phyloP scores from a whole-genome alignment of 2,797 vertebrate genomes.

The Odontamblyopus rebecca region DNA sequence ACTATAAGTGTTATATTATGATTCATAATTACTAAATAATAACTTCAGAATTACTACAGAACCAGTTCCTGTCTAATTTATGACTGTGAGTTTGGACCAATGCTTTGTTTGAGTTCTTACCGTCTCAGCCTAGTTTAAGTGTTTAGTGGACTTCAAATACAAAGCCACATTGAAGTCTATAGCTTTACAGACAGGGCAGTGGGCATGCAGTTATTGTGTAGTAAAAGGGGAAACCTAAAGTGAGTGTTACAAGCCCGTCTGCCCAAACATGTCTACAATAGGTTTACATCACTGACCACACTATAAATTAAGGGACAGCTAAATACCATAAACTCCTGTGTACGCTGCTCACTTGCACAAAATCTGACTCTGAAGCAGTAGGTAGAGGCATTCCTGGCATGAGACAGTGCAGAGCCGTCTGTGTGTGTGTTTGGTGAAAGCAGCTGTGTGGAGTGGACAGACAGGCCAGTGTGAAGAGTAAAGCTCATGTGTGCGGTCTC shows the following conservation, averaged over 20 bases:
- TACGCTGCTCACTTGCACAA: conserved; percentile 6
- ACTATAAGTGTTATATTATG: background rate
- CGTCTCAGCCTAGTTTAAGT: background rate
- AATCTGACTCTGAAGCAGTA: conserved; percentile 29
- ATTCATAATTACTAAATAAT: background rate
- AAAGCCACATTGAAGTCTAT: conserved; percentile 17
- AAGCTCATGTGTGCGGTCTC: conserved; percentile 24
- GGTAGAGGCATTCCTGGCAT: conserved; percentile 38
- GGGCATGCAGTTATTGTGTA: conserved; percentile 5
- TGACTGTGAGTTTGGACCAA: background rate
- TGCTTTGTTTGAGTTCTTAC: background rate
- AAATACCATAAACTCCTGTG: conserved; percentile 18
- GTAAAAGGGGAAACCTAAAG: conserved; percentile 31
- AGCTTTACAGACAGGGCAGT: conserved; percentile 15
- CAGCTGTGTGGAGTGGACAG: conserved; percentile 61
- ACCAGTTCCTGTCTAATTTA: background rate
- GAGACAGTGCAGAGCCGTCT: conserved; percentile 24
- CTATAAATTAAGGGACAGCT: conserved; percentile 16
- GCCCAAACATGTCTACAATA: conserved; percentile 46
- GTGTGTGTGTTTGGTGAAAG: conserved; percentile 45
- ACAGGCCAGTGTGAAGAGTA: conserved; percentile 50
- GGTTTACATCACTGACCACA: conserved; percentile 15
- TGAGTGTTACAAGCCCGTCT: conserved; percentile 40
- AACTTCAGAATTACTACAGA: background rate
- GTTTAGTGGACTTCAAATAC: conserved; percentile 25